These are phyloP conservation scores for Neolamprologus sp. DNA, from an alignment of 2,113 vertebrate species.

Conservation along the genomic window DNA sequence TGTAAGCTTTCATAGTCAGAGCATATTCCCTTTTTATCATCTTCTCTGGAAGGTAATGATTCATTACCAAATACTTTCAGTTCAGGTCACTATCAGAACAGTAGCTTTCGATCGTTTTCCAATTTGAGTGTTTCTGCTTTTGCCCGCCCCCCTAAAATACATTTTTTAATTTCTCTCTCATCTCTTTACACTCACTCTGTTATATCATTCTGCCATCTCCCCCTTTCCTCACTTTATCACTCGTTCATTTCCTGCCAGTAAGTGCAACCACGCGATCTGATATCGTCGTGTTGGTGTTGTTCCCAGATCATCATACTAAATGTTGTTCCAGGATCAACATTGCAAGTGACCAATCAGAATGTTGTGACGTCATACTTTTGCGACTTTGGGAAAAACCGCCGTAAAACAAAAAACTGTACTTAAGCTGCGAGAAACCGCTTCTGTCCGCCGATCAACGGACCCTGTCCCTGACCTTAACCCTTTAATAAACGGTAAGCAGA, in stretches of 20 bases:
- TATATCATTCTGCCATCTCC: background rate
- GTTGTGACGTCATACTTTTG: background rate
- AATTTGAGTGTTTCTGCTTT: background rate
- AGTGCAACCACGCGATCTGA: background rate
- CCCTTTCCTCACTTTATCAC: constrained; percentile 16
- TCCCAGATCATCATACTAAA: background rate
- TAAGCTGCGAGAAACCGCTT: background rate
- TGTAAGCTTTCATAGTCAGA: background rate
- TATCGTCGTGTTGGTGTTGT: background rate
- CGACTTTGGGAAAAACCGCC: too few relatives aligned
- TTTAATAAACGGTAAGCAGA: background rate
- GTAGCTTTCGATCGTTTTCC: background rate
- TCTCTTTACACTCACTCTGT: background rate
- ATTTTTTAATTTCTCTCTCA: background rate
- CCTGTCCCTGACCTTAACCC: rapidly evolving
- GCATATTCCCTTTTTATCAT: background rate
- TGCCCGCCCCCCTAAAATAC: background rate
- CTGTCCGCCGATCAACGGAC: background rate
- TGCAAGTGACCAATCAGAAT: background rate
- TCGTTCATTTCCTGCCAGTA: constrained; percentile 22
- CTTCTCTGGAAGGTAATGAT: background rate
- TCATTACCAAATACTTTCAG: background rate
- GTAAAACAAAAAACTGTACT: background rate
- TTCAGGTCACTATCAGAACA: background rate
- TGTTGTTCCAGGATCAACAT: background rate